phyloP scores from a whole-genome alignment of 2,113 vertebrate species.

The Triplophysa dalaica region DNA sequence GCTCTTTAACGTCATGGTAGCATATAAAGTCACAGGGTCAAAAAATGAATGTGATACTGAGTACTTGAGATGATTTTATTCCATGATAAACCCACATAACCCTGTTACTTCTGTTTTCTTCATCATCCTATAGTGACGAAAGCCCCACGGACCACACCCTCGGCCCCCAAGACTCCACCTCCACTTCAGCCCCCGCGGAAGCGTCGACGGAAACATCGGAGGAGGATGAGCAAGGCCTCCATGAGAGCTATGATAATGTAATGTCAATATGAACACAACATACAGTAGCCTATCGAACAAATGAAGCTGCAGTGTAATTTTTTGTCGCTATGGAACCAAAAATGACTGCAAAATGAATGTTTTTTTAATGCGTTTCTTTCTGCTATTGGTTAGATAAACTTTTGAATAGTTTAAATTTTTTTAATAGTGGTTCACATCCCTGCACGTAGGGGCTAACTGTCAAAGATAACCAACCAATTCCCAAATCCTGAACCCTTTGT shows the following conservation, averaged over 20 bases:
- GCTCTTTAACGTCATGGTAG: conserved; percentile 11
- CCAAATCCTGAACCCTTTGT: not conserved
- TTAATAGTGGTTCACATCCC: too few species aligned
- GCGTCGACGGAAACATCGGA: conserved; percentile 65
- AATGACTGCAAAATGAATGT: too few species aligned
- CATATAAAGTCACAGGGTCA: conserved; percentile 32
- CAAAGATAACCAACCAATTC: too few species aligned
- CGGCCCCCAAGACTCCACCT: conserved; percentile 53
- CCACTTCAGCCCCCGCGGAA: conserved; percentile 61
- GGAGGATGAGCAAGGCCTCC: conserved; percentile 73
- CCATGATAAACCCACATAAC: not conserved
- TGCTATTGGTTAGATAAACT: too few species aligned
- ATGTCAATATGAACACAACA: conserved; percentile 31
- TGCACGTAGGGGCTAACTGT: too few species aligned
- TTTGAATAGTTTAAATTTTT: too few species aligned
- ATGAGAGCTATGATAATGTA: conserved; percentile 77
- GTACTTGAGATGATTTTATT: conserved; percentile 14
- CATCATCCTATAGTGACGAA: conserved; percentile 44
- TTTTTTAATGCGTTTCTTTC: too few species aligned
- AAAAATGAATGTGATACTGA: not conserved
- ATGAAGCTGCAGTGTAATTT: not conserved
- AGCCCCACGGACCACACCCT: conserved; percentile 4
- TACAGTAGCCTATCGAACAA: not conserved
- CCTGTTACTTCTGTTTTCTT: conserved; percentile 19
- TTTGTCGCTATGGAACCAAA: not conserved